Percentiles rank a stretch among this genome's conserved stretches.
Conservation (phyloP, 2,888 invertebrate species). For the Drosophila mettleri region DNA sequence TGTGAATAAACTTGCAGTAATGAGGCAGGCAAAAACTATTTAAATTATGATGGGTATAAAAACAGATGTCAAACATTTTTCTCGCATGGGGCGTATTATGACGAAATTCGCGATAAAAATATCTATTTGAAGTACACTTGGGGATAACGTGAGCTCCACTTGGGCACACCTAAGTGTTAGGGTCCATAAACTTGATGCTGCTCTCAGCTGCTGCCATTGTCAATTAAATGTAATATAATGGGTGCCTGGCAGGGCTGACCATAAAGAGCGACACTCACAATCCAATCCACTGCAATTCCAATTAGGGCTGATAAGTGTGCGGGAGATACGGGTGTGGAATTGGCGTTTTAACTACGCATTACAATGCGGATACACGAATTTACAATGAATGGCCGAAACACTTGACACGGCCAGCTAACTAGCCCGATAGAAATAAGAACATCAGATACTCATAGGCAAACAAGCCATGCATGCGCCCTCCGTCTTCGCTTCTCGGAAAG, state of each 20-base stretch:
- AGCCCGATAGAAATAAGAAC: not conserved
- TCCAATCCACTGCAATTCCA: conserved; percentile 59
- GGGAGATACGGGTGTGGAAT: conserved; percentile 30
- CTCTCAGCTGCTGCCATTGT: conserved; percentile 41
- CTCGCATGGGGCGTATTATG: conserved; percentile 5
- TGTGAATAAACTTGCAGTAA: conserved; percentile 44
- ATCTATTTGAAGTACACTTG: conserved; percentile 7
- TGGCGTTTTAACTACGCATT: conserved; percentile 55
- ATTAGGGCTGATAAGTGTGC: conserved; percentile 46
- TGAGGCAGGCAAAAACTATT: conserved; percentile 36
- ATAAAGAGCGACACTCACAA: conserved; percentile 50
- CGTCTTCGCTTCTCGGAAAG: conserved; percentile 7
- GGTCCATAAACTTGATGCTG: conserved; percentile 28
- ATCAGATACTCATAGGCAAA: conserved; percentile 9
- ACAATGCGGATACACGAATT: conserved; percentile 46
- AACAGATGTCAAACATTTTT: conserved; percentile 14
- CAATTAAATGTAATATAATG: conserved; percentile 72
- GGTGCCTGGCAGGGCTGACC: conserved; percentile 29
- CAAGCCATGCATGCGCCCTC: conserved; percentile 9
- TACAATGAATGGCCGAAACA: conserved; percentile 26
- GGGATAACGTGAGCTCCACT: conserved; percentile 38
- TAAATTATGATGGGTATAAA: conserved; percentile 30
- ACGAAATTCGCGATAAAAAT: conserved; percentile 1
- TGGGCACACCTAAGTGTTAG: not conserved
- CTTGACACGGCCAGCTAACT: conserved; percentile 10